phyloP scores from a whole-genome alignment of 2,888 invertebrate species.

The Dolomedes plantarius region DNA sequence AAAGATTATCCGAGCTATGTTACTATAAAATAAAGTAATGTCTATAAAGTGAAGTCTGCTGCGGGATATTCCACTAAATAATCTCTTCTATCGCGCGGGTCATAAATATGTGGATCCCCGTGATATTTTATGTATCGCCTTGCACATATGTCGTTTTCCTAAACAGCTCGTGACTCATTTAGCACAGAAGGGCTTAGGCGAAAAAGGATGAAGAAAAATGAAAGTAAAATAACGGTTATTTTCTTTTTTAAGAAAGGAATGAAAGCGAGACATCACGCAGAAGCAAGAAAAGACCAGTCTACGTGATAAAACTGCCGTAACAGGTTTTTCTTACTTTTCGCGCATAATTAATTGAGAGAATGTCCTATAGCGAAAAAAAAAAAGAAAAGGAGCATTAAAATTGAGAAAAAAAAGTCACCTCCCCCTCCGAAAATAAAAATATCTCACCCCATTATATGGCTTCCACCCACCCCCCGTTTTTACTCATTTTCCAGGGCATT shows the following conservation, averaged over 20 bases:
- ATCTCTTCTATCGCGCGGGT: constrained; percentile 31
- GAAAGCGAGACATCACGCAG: constrained; percentile 19
- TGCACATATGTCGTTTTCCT: constrained; percentile 45
- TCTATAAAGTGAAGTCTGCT: constrained; percentile 6
- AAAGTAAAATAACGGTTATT: constrained; percentile 45
- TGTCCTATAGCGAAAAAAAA: constrained; percentile 5
- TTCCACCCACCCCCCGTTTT: constrained; percentile 26
- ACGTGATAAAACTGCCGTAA: constrained; percentile 61
- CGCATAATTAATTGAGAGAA: constrained; percentile 54
- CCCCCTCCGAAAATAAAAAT: constrained; percentile 49
- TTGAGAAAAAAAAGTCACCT: constrained; percentile 6
- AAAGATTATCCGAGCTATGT: constrained; percentile 3
- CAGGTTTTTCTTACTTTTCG: constrained; percentile 46
- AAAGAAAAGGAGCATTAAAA: background rate
- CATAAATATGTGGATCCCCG: constrained; percentile 40
- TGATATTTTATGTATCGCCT: constrained; percentile 53
- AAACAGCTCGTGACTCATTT: constrained; percentile 60
- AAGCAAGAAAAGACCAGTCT: constrained; percentile 14
- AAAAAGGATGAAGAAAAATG: constrained; percentile 31
- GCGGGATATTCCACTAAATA: constrained; percentile 17
- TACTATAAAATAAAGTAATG: constrained; percentile 16
- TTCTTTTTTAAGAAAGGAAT: constrained; percentile 19
- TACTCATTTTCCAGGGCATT: constrained; percentile 55
- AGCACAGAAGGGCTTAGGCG: constrained; percentile 27
- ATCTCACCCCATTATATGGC: constrained; percentile 39